phyloP scores from a whole-genome alignment of 1,140 invertebrate species.

The Pogonomyrmex californicus region DNA sequence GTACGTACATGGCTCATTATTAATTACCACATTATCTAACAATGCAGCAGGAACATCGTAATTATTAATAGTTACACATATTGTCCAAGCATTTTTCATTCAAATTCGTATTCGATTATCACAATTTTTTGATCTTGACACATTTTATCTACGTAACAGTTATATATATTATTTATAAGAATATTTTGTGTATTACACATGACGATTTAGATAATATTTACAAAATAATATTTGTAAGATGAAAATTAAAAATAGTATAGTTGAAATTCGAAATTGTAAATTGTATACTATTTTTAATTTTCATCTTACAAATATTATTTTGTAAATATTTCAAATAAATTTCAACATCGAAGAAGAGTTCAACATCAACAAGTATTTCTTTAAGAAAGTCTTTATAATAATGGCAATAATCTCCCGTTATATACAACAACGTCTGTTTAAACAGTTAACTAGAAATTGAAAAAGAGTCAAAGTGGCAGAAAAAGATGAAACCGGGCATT shows the following conservation, averaged over 20 bases:
- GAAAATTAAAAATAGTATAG: neutral
- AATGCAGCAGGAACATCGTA: neutral
- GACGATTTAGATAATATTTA: slow-evolving; percentile 1
- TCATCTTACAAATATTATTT: too few species aligned
- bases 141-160: neutral
- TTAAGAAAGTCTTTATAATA: neutral
- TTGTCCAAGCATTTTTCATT: neutral
- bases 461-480: neutral
- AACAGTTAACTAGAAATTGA: neutral
- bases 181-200: neutral
- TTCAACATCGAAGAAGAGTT: neutral
- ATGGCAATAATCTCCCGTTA: neutral
- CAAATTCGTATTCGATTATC: neutral
- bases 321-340: neutral
- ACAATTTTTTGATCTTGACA: neutral
- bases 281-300: too few species aligned
- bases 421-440: neutral
- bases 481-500: neutral
- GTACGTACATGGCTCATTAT: neutral
- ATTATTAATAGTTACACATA: neutral
- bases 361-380: neutral
- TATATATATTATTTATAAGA: neutral
- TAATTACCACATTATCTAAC: slow-evolving; percentile 15
- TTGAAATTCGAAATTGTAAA: neutral
- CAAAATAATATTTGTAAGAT: neutral